Evolutionary conservation across 2,113 vertebrate species (phyloP).

Genomic region (Tetrao urogallus): DNA sequence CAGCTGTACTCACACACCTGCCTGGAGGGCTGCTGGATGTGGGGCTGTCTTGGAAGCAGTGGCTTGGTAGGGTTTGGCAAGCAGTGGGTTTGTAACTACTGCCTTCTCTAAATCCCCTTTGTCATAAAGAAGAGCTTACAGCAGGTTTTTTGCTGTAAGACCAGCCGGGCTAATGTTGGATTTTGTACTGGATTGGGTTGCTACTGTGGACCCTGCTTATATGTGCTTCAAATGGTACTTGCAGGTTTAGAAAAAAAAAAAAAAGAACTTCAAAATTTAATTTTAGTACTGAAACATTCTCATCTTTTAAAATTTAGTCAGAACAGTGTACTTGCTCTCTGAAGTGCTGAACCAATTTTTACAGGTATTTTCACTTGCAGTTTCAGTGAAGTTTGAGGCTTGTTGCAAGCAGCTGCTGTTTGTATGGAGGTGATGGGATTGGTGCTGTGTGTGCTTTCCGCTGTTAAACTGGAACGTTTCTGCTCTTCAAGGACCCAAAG

Average conservation of each 20-base stretch:
- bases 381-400: neutral
- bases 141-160: neutral
- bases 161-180: neutral
- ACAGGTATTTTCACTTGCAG: neutral
- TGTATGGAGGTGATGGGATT: neutral
- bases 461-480: neutral
- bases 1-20: neutral
- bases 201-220: neutral
- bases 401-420: neutral
- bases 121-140: neutral
- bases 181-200: neutral
- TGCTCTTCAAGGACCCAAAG: neutral
- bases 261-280: neutral
- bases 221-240: neutral
- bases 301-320: neutral
- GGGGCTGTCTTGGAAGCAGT: no score
- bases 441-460: neutral
- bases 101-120: no score
- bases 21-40: no score
- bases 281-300: neutral
- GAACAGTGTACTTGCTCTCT: neutral
- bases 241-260: neutral
- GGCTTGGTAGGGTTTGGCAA: neutral
- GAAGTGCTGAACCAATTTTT: neutral
- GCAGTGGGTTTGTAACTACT: neutral